phyloP scores from a whole-genome alignment of 1,140 invertebrate genomes.

The Chionoecetes opilio region DNA sequence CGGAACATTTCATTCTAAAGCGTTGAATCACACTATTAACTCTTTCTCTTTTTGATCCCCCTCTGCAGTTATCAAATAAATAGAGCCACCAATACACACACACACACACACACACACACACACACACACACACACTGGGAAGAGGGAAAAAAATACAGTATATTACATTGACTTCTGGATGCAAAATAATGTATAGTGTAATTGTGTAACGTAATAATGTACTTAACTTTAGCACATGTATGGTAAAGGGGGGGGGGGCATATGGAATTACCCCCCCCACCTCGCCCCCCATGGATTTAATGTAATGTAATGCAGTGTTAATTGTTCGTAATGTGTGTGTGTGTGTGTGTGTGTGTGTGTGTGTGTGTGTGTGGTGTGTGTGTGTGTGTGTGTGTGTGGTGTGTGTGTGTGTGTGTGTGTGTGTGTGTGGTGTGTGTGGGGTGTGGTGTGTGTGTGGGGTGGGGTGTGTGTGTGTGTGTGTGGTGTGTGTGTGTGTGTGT shows the following conservation, averaged over 20 bases:
- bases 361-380: background rate
- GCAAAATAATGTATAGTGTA: background rate
- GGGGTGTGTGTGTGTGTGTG: background rate
- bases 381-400: background rate
- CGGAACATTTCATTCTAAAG: too few species aligned
- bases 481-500: background rate
- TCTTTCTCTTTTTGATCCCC: background rate
- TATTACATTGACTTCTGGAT: conserved; percentile 4
- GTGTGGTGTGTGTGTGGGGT: background rate
- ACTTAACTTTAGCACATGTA: background rate
- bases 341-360: conserved; percentile 27
- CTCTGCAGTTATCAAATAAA: background rate
- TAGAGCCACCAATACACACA: too few species aligned
- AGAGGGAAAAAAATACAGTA: background rate
- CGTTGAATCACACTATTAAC: background rate
- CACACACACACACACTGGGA: too few species aligned
- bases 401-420: background rate
- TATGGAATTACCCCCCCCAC: conserved; percentile 11
- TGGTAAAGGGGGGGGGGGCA: too few species aligned
- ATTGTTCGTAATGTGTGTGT: background rate
- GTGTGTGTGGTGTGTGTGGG: background rate
- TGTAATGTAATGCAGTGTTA: background rate
- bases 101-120: too few species aligned
- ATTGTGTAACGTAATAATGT: conserved; percentile 11
- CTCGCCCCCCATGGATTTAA: background rate